A percentile compares a stretch with the other conserved stretches of the same genome.
phyloP scores from a whole-genome alignment of 2,797 vertebrate species.

The Dallia pectoralis region DNA sequence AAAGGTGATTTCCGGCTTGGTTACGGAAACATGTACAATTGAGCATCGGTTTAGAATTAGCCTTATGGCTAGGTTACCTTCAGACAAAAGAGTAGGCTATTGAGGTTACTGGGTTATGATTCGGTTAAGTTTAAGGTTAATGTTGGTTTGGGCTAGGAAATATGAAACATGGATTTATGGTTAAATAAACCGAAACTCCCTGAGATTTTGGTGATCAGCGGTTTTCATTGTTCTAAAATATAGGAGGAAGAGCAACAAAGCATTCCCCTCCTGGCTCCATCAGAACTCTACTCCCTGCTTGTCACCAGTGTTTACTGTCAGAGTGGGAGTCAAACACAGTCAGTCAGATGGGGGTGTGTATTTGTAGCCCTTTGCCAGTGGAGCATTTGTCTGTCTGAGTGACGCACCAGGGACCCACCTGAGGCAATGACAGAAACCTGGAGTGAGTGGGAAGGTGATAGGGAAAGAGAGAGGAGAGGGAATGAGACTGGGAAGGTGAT shows the following conservation, averaged over 20 bases:
- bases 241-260: conserved; percentile 18
- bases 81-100: too few species aligned
- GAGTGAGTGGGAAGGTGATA: not conserved
- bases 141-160: too few species aligned
- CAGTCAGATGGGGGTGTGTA: conserved; percentile 51
- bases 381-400: conserved; percentile 40
- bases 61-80: too few species aligned
- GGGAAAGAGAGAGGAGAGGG: not conserved
- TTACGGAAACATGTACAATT: too few species aligned
- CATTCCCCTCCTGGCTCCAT: conserved; percentile 2
- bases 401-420: conserved; percentile 52
- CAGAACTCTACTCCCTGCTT: conserved; percentile 7
- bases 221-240: conserved; percentile 50
- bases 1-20: too few species aligned
- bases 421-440: conserved; percentile 33
- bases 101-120: too few species aligned
- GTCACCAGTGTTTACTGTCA: conserved; percentile 50
- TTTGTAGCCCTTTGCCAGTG: conserved; percentile 64
- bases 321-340: conserved; percentile 40
- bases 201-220: conserved; percentile 47
- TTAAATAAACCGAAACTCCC: too few species aligned
- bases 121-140: too few species aligned
- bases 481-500: not conserved
- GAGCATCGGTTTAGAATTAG: too few species aligned
- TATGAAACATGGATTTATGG: too few species aligned